Conservation (phyloP, 2,113 vertebrate genomes). For the Ibidorhyncha struthersii region DNA sequence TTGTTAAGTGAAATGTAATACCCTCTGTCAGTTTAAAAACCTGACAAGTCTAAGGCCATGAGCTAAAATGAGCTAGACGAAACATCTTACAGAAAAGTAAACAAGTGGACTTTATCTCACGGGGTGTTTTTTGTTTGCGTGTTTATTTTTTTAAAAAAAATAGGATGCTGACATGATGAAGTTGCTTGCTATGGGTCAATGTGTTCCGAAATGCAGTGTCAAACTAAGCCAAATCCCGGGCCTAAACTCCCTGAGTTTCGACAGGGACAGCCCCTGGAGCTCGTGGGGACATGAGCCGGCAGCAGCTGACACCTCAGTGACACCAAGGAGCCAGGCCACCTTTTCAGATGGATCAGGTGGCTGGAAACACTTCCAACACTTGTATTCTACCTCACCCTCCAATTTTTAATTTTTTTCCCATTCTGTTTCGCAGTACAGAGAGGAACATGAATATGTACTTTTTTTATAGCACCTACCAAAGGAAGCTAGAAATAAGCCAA, state of each 20-base stretch:
- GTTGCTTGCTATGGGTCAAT: background rate
- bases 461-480: background rate
- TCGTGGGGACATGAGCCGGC: fast-evolving
- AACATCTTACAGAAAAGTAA: background rate
- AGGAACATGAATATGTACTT: background rate
- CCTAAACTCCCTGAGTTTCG: background rate
- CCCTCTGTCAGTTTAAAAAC: background rate
- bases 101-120: background rate
- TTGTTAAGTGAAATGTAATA: background rate
- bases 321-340: no score
- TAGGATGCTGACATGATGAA: background rate
- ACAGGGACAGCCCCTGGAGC: background rate
- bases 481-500: background rate
- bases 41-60: background rate
- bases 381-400: no score
- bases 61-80: background rate
- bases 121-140: background rate
- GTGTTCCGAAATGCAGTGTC: background rate
- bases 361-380: no score
- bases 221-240: background rate
- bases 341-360: no score
- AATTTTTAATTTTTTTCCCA: no score
- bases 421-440: no score
- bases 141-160: background rate
- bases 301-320: background rate